phyloP scores from a whole-genome alignment of 1,140 invertebrate species.

The Dendroctonus valens region DNA sequence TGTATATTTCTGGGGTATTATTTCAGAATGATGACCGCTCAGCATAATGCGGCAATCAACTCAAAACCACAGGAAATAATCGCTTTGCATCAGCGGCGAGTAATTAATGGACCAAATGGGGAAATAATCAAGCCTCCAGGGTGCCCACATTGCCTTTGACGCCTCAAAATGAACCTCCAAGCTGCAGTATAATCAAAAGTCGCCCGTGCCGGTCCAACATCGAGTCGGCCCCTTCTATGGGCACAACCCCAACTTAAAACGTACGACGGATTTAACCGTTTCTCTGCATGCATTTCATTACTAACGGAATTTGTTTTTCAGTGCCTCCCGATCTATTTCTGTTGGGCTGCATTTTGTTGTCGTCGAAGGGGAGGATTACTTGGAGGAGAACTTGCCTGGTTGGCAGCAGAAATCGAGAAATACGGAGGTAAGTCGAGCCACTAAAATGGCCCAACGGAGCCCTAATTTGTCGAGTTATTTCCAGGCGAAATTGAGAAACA shows the following conservation, averaged over 20 bases:
- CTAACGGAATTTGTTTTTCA: constrained; percentile 49
- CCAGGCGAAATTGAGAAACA: constrained; percentile 75
- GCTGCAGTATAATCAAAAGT: constrained; percentile 55
- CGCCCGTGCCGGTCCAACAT: constrained; percentile 49
- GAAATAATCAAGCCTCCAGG: constrained; percentile 46
- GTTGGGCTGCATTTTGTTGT: constrained; percentile 86
- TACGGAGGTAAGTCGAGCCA: constrained; percentile 62
- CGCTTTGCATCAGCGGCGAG: constrained; percentile 49
- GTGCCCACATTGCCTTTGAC: constrained; percentile 28
- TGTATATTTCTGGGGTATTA: no score
- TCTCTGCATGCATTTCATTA: background rate
- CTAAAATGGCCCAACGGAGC: background rate
- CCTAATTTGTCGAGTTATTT: background rate
- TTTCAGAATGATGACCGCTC: constrained; percentile 72
- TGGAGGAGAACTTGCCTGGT: constrained; percentile 60
- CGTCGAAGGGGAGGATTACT: constrained; percentile 56
- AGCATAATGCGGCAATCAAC: constrained; percentile 64
- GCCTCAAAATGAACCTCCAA: constrained; percentile 47
- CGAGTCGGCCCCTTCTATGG: constrained; percentile 72
- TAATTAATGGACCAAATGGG: constrained; percentile 43
- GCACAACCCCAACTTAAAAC: constrained; percentile 81
- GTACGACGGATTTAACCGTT: constrained; percentile 48
- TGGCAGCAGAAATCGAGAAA: constrained; percentile 82
- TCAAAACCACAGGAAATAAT: constrained; percentile 50
- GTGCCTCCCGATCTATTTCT: constrained; percentile 86